A percentile compares a stretch with the other conserved stretches of the same genome.
These are phyloP conservation scores for Oxycera nigricornis DNA, from an alignment of 2,888 invertebrate species.

Conservation along the genomic window DNA sequence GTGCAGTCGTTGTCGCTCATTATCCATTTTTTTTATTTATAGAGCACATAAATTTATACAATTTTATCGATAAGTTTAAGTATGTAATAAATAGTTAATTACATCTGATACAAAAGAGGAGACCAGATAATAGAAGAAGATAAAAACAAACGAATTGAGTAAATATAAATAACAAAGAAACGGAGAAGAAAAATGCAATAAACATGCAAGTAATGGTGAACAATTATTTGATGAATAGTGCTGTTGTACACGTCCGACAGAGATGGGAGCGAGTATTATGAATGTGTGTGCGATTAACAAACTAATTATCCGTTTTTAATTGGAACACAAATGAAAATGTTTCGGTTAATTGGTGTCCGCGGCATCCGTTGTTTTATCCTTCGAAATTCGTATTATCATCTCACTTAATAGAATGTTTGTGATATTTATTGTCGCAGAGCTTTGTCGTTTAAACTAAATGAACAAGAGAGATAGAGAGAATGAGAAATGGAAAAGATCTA, in stretches of 20 bases:
- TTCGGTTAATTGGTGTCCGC: not conserved
- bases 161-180: not conserved
- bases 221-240: slow-evolving; percentile 9
- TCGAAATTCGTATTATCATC: slow-evolving; percentile 20
- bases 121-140: slow-evolving; percentile 14
- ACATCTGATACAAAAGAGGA: slow-evolving; percentile 31
- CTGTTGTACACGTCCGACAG: too few relatives aligned
- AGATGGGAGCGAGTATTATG: too few relatives aligned
- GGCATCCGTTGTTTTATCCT: slow-evolving; percentile 11
- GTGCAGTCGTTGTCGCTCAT: slow-evolving; percentile 47
- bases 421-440: slow-evolving; percentile 29
- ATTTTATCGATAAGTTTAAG: slow-evolving; percentile 41
- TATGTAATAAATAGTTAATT: slow-evolving; percentile 44
- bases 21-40: slow-evolving; percentile 51
- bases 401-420: slow-evolving; percentile 28
- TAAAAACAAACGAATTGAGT: slow-evolving; percentile 18
- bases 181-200: not conserved
- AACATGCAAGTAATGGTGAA: not conserved
- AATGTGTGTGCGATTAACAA: not conserved
- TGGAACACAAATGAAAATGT: not conserved
- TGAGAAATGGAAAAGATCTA: slow-evolving; percentile 7
- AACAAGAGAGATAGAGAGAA: not conserved
- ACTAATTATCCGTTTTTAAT: not conserved
- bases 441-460: slow-evolving; percentile 11
- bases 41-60: slow-evolving; percentile 51